Base-by-base conservation (phyloP, 2,888 invertebrate genomes). In the Halocaridina rubra region DNA sequence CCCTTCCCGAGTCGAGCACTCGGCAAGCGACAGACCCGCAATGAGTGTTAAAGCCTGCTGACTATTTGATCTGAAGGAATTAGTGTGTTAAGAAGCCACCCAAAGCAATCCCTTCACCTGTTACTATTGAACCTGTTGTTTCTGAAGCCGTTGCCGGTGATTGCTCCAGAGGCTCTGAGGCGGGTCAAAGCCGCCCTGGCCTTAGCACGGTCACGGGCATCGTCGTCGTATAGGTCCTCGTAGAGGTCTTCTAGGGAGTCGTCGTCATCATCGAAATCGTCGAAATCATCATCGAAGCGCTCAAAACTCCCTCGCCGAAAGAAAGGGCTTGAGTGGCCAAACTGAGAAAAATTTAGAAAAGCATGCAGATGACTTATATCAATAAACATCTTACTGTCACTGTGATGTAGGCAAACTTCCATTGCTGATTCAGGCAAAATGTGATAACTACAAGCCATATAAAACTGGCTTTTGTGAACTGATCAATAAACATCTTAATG, bases 161-260 rank as follows among this genome's bases (percentile, higher is more conserved):
- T 82, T 32, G 69, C 77, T 2, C 87, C 87, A 5, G 81, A 81
- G 30, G 75, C 81, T n/a, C 85, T 69, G n/a, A 87, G 85, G n/a
- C 82, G 67, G 8, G 81, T 80, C 27, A 88, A 78, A 19, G 80
- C 69, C n/a, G 80, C 80, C 5, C 84, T 61, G 7, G 88, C 88
- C 69, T 86, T 32, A 13, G 86, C 82, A 13, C 88, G 64, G 79
- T 88, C 88, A n/a, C 81, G 80, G 22, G 86, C 80, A 33, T 88
- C 88, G 32, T 88, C 88, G 57, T 88, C 88, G 64, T 81, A 86
- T 8, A 88, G 84, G 71, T 88, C 88, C 22, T 88, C 88, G 71
- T 85, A 84, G 0, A 88, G 72, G 67, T 88, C 88, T 39, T 88
- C 88, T 19, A 86, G 74, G 7, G 88, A 88, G 53, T 86, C 86